Evolutionary conservation across 2,113 vertebrate species (phyloP).

Genomic region (Brachypteracias leptosomus): DNA sequence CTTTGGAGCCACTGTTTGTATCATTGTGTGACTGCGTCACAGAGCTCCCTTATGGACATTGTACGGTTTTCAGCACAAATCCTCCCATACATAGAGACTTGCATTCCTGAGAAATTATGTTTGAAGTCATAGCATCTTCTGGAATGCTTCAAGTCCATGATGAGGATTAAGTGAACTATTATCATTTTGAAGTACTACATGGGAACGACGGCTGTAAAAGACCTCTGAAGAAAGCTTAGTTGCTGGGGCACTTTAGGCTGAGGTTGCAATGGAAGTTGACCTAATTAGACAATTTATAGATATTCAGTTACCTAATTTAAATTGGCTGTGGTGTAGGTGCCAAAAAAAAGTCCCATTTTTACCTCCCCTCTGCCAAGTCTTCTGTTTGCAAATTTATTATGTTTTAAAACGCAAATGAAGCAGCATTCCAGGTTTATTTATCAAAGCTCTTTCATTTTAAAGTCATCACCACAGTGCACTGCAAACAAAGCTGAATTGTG

Average conservation of each 20-base stretch:
- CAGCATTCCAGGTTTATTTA: not conserved
- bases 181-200: not conserved
- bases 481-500: too few relatives aligned
- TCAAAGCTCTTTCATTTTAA: not conserved
- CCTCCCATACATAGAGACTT: not conserved
- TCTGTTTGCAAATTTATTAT: not conserved
- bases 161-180: not conserved
- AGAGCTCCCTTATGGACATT: not conserved
- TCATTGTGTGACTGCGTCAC: not conserved
- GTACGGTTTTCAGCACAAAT: not conserved
- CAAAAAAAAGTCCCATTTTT: not conserved
- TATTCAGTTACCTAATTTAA: slow-evolving; percentile 9
- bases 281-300: slow-evolving; percentile 34
- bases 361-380: not conserved
- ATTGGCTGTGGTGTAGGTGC: not conserved
- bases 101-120: not conserved
- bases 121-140: not conserved
- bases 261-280: not conserved
- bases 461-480: not conserved
- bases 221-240: not conserved
- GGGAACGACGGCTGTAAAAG: not conserved
- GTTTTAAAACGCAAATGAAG: not conserved
- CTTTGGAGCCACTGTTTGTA: not conserved
- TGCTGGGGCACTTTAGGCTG: not conserved
- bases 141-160: not conserved